A percentile compares a stretch with the other conserved stretches of the same genome.
Evolutionary conservation across 92 coral and sea anemone species (phyloP).

Genomic region (Porites lobata): DNA sequence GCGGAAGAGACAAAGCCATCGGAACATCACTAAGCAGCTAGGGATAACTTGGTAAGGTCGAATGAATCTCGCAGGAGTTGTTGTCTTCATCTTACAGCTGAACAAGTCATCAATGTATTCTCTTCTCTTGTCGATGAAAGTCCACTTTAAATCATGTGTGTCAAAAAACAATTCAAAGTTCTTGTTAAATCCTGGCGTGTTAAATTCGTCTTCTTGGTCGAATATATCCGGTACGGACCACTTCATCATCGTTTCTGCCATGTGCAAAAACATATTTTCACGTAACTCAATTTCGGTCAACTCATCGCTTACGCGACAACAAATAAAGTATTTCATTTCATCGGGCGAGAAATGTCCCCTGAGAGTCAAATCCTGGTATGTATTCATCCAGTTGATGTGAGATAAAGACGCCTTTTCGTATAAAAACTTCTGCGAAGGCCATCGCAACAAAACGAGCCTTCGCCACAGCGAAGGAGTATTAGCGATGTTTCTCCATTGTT

Average conservation of each 20-base stretch:
- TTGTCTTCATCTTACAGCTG: slow-evolving; percentile 61
- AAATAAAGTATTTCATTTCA: slow-evolving; percentile 93
- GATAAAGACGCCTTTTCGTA: slow-evolving; percentile 80
- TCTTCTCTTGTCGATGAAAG: slow-evolving; percentile 91
- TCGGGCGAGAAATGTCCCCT: slow-evolving; percentile 94
- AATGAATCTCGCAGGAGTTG: slow-evolving; percentile 81
- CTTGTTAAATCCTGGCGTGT: slow-evolving; percentile 78
- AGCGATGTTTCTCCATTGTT: slow-evolving; percentile 86
- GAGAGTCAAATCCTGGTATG: slow-evolving; percentile 83
- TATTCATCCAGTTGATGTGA: slow-evolving; percentile 83
- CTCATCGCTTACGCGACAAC: slow-evolving; percentile 82
- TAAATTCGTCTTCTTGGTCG: slow-evolving; percentile 85
- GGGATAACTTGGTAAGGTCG: slow-evolving; percentile 97
- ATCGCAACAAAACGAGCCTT: slow-evolving; percentile 77
- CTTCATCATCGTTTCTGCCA: slow-evolving; percentile 82
- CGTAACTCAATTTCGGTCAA: slow-evolving; percentile 85
- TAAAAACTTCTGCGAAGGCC: slow-evolving; percentile 94
- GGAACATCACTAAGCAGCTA: slow-evolving; percentile 89
- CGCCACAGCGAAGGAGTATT: slow-evolving; percentile 88
- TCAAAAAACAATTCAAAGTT: slow-evolving; percentile 94
- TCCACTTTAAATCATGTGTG: slow-evolving; percentile 93
- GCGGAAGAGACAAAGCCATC: slow-evolving; percentile 90
- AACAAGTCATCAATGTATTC: slow-evolving; percentile 91
- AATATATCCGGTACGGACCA: slow-evolving; percentile 85
- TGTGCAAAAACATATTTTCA: slow-evolving; percentile 84